These are phyloP conservation scores for Nymphalis c-album DNA, from an alignment of 2,888 invertebrate species.

Conservation along the genomic window DNA sequence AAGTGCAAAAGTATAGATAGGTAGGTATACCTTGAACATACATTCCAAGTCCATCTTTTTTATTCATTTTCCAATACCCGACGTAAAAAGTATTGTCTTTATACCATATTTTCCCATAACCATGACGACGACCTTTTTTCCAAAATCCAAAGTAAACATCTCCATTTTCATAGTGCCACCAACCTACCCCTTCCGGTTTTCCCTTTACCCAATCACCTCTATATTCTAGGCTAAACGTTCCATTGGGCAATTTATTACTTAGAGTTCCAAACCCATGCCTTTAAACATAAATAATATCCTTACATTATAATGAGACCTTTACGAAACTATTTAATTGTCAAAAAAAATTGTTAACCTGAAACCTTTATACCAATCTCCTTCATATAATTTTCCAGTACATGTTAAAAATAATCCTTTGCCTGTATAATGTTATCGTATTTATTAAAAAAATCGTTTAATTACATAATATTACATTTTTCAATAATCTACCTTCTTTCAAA, in stretches of 20 bases:
- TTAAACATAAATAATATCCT: conserved; percentile 6
- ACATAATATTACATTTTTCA: background rate
- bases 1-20: too few relatives aligned
- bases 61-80: conserved; percentile 80
- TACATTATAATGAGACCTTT: background rate
- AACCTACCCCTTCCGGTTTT: conserved; percentile 80
- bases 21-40: conserved; percentile 77
- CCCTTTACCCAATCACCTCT: conserved; percentile 83
- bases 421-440: conserved; percentile 43
- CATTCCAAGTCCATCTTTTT: conserved; percentile 78
- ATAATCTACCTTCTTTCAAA: conserved; percentile 62
- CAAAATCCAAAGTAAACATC: conserved; percentile 83
- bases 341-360: conserved; percentile 58
- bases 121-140: conserved; percentile 73
- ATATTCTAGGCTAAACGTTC: conserved; percentile 74
- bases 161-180: conserved; percentile 79
- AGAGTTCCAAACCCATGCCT: conserved; percentile 83
- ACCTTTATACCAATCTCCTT: conserved; percentile 82
- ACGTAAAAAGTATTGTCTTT: conserved; percentile 81
- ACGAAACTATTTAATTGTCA: too few relatives aligned
- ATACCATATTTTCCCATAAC: conserved; percentile 84
- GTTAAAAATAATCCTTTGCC: conserved; percentile 79
- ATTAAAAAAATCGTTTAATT: background rate
- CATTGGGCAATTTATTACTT: conserved; percentile 62
- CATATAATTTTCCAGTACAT: conserved; percentile 77